Evolutionary conservation across 2,797 vertebrate species (phyloP).

Genomic region (Acanthis flammea): DNA sequence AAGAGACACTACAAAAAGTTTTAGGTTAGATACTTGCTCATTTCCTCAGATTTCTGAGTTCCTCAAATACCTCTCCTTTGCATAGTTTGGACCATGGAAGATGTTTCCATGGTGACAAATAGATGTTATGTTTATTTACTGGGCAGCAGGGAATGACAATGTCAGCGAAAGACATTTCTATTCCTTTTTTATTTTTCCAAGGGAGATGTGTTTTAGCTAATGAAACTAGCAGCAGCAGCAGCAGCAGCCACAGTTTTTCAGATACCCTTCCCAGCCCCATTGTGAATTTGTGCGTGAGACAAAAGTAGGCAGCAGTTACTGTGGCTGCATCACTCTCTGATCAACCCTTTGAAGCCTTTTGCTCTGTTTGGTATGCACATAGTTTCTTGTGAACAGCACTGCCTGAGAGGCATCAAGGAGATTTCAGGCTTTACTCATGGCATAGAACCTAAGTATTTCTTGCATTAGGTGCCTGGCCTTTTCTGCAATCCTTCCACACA

Average conservation of each 20-base stretch:
- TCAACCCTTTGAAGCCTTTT: slow-evolving; percentile 8
- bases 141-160: slow-evolving; percentile 68
- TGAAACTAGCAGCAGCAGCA: slow-evolving; percentile 58
- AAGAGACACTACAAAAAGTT: slow-evolving; percentile 51
- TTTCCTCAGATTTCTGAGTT: slow-evolving; percentile 54
- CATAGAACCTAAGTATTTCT: slow-evolving; percentile 53
- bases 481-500: slow-evolving; percentile 19
- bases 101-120: slow-evolving; percentile 77
- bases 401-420: slow-evolving; percentile 50
- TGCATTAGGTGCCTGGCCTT: slow-evolving; percentile 1
- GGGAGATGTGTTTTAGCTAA: slow-evolving; percentile 65
- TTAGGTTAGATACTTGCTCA: slow-evolving; percentile 44
- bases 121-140: slow-evolving; percentile 74
- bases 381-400: neutral
- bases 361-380: neutral
- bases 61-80: slow-evolving; percentile 63
- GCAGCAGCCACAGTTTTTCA: slow-evolving; percentile 28
- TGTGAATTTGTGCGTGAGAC: rapidly evolving
- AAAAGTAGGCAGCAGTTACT: slow-evolving; percentile 41
- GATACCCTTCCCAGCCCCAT: neutral
- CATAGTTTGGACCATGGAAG: slow-evolving; percentile 51
- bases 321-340: slow-evolving; percentile 14
- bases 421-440: slow-evolving; percentile 60
- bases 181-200: neutral
- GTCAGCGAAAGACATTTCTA: slow-evolving; percentile 70